Base-by-base conservation (phyloP, 2,113 vertebrate genomes). In the Macquaria australasica region DNA sequence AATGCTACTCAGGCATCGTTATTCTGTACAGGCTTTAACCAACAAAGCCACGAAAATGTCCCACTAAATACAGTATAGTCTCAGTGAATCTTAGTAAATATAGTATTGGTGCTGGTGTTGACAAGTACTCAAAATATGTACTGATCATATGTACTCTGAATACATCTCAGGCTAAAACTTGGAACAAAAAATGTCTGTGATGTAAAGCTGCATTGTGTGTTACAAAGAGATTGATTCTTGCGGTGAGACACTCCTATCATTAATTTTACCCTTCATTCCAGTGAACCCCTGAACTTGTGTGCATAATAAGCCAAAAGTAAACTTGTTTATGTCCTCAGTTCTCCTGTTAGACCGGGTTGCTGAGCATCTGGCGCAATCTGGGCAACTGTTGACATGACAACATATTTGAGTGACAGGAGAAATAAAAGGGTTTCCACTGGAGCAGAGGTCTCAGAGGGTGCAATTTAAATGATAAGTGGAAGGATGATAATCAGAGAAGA, bases 341-440 rank as follows among this genome's bases (percentile, higher is more conserved):
- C 75, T 88, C 82, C 73, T 85, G 84, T 91, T 79, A 18, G 76
- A 83, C 86, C 15, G 58, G 87, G 88, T 88, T 82, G 66, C 77
- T 64, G 53, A 71, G 80, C 53, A 21, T 85, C 67, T 8, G 4
- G 59, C 56, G 53, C 23, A 8, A 77, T 85, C 62, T 73, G 59
- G 25, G 23, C 39, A 77, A 84, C 83, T 45, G 85, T 68, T 67
- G 83, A 60, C 67, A 37, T 71, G 34, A 74, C 67, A 37, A 62
- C 80, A 86, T 89, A 55, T 84, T 84, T 91, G 51, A 90, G 76
- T 86, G 86, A 83, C 88, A 87, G 66, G 31, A 43, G 50, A 71
- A 80, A 75, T 69, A 45, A 83, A 86, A 68, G 41, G 21, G 23
- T 70, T 71, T 58, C 41, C 2, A 2, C 25, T 76, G 81, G 50